Evolutionary conservation across 2,888 invertebrate species (phyloP), one percentile per base, ranked within the genome.

Genomic region (Molanna angustata): DNA sequence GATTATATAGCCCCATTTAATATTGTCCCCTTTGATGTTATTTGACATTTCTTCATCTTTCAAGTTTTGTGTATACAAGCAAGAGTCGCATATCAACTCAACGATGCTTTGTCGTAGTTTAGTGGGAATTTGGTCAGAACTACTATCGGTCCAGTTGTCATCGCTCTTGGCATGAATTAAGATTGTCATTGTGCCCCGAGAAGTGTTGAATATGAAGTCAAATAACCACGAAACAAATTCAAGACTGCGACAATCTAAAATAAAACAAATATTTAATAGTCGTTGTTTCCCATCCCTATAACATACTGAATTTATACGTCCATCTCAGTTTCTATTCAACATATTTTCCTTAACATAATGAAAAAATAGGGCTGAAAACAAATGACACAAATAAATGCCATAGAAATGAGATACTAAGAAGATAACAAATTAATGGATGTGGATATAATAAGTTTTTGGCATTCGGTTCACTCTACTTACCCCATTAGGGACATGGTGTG

Each of bases 181-280:
- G 9, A 58, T n/a, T 4, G 48, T 37, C 4, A 39, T 39, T 7
- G 55, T 49, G 20, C 57, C 57, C 7, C 41, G 49, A 3, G 57
- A 45, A 7, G 54, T 49, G 19, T 58, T 55, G 9, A 40, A 40
- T 3, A 55, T 21, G 17, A 49, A 49, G 16, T 50, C 57, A 19
- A 49, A 31, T 27, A 58, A 46, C 57, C 57, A 58, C 7, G 22
- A 33, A 3, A 45, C 27, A 14, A 37, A 31, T 7, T 49, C 37
- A 14, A 31, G 13, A 40, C 54, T 33, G 16, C 44, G 9, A 37
- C 40, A 54, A 32, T 22, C 54, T 54, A 20, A 3, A 45, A 46
- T 18, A 6, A 49, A 19, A 22, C 7, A 35, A 13, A n/a, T 27
- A 7, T 27, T 7, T 27, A 27, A 6, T 27, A 27, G 6, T 27